phyloP scores from a whole-genome alignment of 2,113 vertebrate genomes.

The Scomber scombrus region DNA sequence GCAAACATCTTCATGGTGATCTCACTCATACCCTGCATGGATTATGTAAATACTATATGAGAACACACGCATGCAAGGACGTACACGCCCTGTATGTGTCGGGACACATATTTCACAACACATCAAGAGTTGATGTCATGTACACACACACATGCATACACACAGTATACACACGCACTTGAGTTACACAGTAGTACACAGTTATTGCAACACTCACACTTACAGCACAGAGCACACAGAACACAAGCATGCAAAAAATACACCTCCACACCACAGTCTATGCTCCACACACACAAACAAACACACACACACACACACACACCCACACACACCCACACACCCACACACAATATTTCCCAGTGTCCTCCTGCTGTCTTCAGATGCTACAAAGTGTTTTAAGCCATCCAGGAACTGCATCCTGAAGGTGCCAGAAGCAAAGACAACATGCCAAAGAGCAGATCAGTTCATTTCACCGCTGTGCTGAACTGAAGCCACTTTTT shows the following conservation, averaged over 20 bases:
- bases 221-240: neutral
- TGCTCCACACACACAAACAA: neutral
- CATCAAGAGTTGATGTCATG: neutral
- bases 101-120: neutral
- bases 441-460: neutral
- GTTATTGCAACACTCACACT: constrained; percentile 27
- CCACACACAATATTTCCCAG: constrained; percentile 3
- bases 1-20: neutral
- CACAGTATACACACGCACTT: neutral
- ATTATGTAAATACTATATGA: constrained; percentile 45
- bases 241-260: constrained; percentile 24
- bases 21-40: neutral
- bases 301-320: neutral
- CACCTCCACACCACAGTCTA: constrained; percentile 2
- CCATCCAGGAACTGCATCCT: constrained; percentile 36
- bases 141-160: neutral
- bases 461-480: neutral
- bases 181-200: neutral
- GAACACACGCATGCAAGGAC: neutral
- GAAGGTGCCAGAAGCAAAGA: constrained; percentile 23
- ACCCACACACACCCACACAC: constrained; percentile 1
- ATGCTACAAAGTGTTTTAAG: neutral
- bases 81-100: neutral
- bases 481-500: neutral
- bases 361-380: constrained; percentile 7